phyloP scores from a whole-genome alignment of 2,797 vertebrate genomes.

The Labroides dimidiatus region DNA sequence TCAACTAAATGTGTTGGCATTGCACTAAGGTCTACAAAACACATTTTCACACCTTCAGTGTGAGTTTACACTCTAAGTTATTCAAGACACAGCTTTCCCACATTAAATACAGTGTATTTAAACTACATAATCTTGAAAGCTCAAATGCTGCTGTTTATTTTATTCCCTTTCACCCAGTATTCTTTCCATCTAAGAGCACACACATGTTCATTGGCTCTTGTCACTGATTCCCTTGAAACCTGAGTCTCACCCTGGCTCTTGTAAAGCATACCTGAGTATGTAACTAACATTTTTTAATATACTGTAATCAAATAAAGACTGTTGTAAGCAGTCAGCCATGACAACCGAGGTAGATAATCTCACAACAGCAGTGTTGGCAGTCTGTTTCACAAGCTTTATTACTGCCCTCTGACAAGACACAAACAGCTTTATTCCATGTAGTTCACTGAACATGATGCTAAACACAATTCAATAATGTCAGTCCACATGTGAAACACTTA shows the following conservation, averaged over 20 bases:
- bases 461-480: no score
- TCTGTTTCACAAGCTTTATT: constrained; percentile 23
- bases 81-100: background rate
- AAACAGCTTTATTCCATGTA: no score
- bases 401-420: background rate
- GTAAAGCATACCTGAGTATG: constrained; percentile 57
- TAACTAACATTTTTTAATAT: constrained; percentile 50
- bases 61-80: background rate
- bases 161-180: background rate
- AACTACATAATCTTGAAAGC: background rate
- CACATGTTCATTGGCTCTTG: constrained; percentile 51
- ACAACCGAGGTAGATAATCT: constrained; percentile 47
- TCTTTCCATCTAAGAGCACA: constrained; percentile 7
- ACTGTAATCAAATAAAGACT: constrained; percentile 65
- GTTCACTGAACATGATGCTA: no score
- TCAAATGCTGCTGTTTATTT: background rate
- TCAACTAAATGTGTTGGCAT: background rate
- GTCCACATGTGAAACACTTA: no score
- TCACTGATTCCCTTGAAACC: constrained; percentile 64
- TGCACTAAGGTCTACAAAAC: background rate
- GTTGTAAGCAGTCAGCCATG: constrained; percentile 16
- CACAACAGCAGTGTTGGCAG: constrained; percentile 50
- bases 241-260: constrained; percentile 27
- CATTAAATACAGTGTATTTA: background rate
- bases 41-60: background rate